phyloP scores from a whole-genome alignment of 2,113 vertebrate genomes.

The Siniperca chuatsi region DNA sequence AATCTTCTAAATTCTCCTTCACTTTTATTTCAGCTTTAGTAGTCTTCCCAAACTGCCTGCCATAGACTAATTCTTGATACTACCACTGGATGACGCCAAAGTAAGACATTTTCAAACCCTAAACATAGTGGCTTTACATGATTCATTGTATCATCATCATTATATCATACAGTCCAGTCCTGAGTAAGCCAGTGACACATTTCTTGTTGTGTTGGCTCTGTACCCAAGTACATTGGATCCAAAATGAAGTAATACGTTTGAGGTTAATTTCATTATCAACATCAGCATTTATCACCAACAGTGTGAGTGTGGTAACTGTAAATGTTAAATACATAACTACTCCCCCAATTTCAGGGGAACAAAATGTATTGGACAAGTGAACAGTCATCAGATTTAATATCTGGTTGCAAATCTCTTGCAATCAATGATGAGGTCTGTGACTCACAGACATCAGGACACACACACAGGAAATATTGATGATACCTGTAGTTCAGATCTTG shows the following conservation, averaged over 20 bases:
- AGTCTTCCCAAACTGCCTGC: background rate
- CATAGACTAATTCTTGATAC: background rate
- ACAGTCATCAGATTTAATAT: background rate
- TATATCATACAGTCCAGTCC: background rate
- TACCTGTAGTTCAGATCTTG: background rate
- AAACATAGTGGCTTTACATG: background rate
- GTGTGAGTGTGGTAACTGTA: background rate
- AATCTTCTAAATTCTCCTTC: background rate
- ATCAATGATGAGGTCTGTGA: background rate
- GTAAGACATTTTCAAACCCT: background rate
- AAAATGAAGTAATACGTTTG: background rate
- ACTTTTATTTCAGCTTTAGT: background rate
- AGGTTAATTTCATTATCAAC: background rate
- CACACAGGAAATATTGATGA: background rate
- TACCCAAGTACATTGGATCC: background rate
- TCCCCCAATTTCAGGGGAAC: background rate
- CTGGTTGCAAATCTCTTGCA: background rate
- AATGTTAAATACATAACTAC: background rate
- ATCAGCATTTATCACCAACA: background rate
- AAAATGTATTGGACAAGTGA: background rate
- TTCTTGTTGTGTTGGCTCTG: background rate
- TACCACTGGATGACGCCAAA: constrained; percentile 37
- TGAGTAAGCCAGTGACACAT: constrained; percentile 3
- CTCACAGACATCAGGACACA: background rate
- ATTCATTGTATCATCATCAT: constrained; percentile 16